A percentile compares a stretch with the other conserved stretches of the same genome.
These are phyloP conservation scores for Ichneumoninae sp. DNA, from an alignment of 2,888 invertebrate genomes.

Conservation along the genomic window DNA sequence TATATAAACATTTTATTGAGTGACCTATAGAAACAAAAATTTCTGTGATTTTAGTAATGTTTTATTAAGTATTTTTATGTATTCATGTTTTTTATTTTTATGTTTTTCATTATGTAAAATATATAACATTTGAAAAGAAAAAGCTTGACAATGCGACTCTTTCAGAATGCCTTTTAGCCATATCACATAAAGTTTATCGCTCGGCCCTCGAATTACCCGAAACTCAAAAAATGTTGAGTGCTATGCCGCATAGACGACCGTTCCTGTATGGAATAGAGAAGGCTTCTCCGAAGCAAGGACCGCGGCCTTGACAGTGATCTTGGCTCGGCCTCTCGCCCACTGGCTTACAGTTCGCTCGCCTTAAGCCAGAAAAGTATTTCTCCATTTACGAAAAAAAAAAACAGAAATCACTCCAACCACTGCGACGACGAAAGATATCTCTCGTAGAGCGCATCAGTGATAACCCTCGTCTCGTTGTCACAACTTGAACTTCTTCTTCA, in stretches of 20 bases:
- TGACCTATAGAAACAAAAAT: too few species aligned
- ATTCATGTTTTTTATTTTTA: too few species aligned
- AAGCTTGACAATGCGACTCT: background rate
- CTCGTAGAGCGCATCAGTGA: conserved; percentile 40
- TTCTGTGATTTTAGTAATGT: too few species aligned
- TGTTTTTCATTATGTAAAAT: background rate
- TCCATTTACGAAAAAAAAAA: conserved; percentile 18
- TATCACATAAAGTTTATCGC: background rate
- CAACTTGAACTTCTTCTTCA: conserved; percentile 13
- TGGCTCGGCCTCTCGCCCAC: conserved; percentile 28
- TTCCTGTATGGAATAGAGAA: conserved; percentile 3
- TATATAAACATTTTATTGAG: too few species aligned
- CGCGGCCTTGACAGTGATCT: conserved; percentile 64
- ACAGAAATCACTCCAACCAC: background rate
- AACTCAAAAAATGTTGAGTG: conserved; percentile 3
- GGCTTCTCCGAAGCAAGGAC: conserved; percentile 9
- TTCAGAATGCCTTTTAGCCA: conserved; percentile 18
- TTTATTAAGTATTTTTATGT: too few species aligned
- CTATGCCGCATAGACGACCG: background rate
- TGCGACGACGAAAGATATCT: conserved; percentile 27
- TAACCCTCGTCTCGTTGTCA: conserved; percentile 45
- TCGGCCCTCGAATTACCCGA: background rate
- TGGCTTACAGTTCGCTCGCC: conserved; percentile 10
- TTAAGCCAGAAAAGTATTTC: conserved; percentile 28
- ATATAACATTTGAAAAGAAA: background rate